phyloP scores from a whole-genome alignment of 2,797 vertebrate genomes.

The Dipus sagitta region DNA sequence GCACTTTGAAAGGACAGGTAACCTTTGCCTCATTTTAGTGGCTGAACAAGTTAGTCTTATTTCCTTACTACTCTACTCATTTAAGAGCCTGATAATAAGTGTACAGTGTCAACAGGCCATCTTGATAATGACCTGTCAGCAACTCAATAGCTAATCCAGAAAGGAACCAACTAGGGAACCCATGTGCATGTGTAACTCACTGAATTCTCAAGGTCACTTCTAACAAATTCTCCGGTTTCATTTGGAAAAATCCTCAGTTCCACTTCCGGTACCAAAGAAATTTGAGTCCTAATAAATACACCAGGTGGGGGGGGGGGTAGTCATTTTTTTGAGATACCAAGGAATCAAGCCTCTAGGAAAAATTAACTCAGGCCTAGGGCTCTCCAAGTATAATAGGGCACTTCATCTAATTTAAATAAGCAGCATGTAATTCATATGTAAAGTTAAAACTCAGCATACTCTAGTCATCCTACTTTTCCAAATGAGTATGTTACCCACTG shows the following conservation, averaged over 20 bases:
- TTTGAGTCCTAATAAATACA: conserved; percentile 28
- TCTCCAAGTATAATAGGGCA: background rate
- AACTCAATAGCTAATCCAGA: conserved; percentile 11
- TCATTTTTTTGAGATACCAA: conserved; percentile 24
- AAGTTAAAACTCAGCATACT: background rate
- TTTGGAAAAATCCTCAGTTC: background rate
- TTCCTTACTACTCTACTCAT: background rate
- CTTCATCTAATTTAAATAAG: conserved; percentile 51
- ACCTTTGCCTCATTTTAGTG: conserved; percentile 9
- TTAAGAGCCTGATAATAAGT: background rate
- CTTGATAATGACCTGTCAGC: background rate
- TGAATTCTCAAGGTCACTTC: conserved; percentile 21
- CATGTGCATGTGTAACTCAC: background rate
- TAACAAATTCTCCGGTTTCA: conserved; percentile 46
- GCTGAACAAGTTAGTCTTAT: conserved; percentile 5
- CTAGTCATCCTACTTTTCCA: background rate
- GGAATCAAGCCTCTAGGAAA: conserved; percentile 54
- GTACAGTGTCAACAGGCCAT: background rate
- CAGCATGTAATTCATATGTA: background rate
- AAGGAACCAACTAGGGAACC: background rate
- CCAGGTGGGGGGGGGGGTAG: background rate
- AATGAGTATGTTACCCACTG: background rate
- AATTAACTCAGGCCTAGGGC: background rate
- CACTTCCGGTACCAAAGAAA: conserved; percentile 60
- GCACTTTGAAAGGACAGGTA: background rate